Conservation (phyloP, 1,140 invertebrate species). For the Solen grandis region DNA sequence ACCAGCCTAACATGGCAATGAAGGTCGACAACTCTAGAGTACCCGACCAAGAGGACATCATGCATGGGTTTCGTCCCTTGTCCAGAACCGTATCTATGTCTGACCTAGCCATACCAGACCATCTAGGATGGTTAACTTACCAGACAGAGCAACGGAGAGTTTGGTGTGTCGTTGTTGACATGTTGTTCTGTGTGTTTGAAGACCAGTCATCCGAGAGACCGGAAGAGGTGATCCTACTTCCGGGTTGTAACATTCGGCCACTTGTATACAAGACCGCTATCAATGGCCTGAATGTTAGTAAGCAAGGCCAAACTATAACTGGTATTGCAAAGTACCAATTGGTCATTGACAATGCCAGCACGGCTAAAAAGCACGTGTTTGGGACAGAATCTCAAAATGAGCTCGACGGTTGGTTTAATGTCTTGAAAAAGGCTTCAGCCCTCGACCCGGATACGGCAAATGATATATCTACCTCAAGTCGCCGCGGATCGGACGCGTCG, state of each 20-base stretch:
- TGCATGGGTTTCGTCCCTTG: slow-evolving; percentile 18
- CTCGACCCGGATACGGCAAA: slow-evolving; percentile 55
- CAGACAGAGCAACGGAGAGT: slow-evolving; percentile 63
- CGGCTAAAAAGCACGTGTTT: slow-evolving; percentile 64
- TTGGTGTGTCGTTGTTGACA: slow-evolving; percentile 71
- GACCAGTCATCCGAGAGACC: slow-evolving; percentile 60
- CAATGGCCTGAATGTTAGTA: slow-evolving; percentile 47
- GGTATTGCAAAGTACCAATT: slow-evolving; percentile 71
- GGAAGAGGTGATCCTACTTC: slow-evolving; percentile 65
- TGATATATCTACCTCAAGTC: slow-evolving; percentile 17
- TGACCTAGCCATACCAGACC: slow-evolving; percentile 66
- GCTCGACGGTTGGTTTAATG: slow-evolving; percentile 64
- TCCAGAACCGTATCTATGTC: slow-evolving; percentile 61
- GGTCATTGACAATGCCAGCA: slow-evolving; percentile 63
- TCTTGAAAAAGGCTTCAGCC: slow-evolving; percentile 62
- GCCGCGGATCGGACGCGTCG: not conserved
- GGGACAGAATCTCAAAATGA: slow-evolving; percentile 62
- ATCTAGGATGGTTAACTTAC: slow-evolving; percentile 68
- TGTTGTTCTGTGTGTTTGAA: slow-evolving; percentile 73
- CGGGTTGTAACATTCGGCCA: slow-evolving; percentile 67
- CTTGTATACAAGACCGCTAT: slow-evolving; percentile 68
- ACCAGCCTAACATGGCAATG: slow-evolving; percentile 34
- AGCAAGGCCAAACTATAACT: slow-evolving; percentile 61
- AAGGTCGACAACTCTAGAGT: slow-evolving; percentile 26
- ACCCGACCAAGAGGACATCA: not conserved